phyloP scores from a whole-genome alignment of 2,888 invertebrate species.

The Cremastobaeus sp. region DNA sequence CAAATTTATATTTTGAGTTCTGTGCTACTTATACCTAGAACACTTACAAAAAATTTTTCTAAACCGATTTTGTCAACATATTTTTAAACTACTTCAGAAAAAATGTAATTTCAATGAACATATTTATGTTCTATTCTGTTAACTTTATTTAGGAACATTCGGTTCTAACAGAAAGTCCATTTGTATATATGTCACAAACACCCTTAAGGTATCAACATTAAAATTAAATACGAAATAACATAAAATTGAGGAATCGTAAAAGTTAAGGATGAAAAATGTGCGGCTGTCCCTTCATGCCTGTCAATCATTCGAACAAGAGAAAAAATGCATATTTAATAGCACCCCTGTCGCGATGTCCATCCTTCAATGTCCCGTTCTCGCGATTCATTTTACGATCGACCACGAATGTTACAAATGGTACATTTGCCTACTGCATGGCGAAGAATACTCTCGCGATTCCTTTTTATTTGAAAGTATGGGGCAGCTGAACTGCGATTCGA shows the following conservation, averaged over 20 bases:
- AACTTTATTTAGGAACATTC: too few species aligned
- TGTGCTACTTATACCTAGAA: too few species aligned
- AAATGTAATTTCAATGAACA: too few species aligned
- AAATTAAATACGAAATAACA: constrained; percentile 18
- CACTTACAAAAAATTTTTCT: too few species aligned
- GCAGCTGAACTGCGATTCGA: constrained; percentile 73
- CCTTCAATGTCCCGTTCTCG: constrained; percentile 60
- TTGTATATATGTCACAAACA: too few species aligned
- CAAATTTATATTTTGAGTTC: too few species aligned
- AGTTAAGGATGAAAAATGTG: constrained; percentile 40
- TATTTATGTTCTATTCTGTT: too few species aligned
- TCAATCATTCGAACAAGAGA: constrained; percentile 49
- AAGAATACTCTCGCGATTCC: constrained; percentile 52
- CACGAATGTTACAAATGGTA: constrained; percentile 51
- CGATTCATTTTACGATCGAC: constrained; percentile 50
- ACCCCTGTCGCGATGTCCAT: constrained; percentile 58
- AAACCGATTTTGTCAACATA: too few species aligned
- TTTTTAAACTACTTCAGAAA: too few species aligned
- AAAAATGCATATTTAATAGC: constrained; percentile 56
- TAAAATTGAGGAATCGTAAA: constrained; percentile 36
- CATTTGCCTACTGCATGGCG: constrained; percentile 45
- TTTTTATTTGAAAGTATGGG: constrained; percentile 52
- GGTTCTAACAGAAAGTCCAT: too few species aligned
- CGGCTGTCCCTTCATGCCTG: constrained; percentile 42
- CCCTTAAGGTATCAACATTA: too few species aligned